Percentiles rank a stretch among this genome's conserved stretches.
Conservation (phyloP, 1,140 invertebrate genomes). For the Chrysomallon squamiferum region DNA sequence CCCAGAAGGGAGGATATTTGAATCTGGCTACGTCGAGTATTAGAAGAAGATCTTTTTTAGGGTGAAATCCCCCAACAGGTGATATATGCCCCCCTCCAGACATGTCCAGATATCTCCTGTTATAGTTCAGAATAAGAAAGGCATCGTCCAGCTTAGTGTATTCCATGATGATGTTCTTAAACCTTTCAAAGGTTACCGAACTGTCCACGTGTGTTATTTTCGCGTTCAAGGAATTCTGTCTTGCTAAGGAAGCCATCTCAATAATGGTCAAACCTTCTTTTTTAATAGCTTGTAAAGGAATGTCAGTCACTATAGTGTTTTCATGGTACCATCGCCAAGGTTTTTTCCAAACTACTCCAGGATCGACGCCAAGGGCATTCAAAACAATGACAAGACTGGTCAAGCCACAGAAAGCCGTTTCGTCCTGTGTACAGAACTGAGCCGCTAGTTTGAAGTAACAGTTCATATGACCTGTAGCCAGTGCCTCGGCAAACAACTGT, state of each 20-base stretch:
- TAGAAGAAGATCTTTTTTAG: constrained; percentile 52
- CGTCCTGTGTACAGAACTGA: constrained; percentile 63
- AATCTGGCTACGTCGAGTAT: constrained; percentile 62
- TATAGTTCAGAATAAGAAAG: constrained; percentile 56
- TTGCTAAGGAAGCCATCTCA: constrained; percentile 56
- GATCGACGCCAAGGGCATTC: constrained; percentile 61
- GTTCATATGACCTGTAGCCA: constrained; percentile 49
- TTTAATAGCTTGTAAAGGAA: constrained; percentile 40
- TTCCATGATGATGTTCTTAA: constrained; percentile 33
- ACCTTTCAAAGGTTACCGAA: constrained; percentile 14
- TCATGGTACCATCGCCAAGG: constrained; percentile 64
- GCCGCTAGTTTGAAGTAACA: constrained; percentile 59
- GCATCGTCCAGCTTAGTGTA: constrained; percentile 34
- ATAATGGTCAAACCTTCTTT: constrained; percentile 51
- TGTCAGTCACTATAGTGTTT: constrained; percentile 62
- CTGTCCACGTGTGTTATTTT: constrained; percentile 8
- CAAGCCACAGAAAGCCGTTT: constrained; percentile 62
- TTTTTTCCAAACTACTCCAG: constrained; percentile 58
- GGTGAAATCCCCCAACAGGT: constrained; percentile 59
- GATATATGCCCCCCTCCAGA: constrained; percentile 62
- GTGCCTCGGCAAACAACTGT: constrained; percentile 51
- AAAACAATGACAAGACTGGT: constrained; percentile 60
- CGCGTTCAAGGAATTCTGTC: constrained; percentile 43
- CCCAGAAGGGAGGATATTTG: constrained; percentile 64
- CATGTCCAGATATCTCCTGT: constrained; percentile 49